phyloP scores from a whole-genome alignment of 2,888 invertebrate species.

The Leptopilina drosophilae region DNA sequence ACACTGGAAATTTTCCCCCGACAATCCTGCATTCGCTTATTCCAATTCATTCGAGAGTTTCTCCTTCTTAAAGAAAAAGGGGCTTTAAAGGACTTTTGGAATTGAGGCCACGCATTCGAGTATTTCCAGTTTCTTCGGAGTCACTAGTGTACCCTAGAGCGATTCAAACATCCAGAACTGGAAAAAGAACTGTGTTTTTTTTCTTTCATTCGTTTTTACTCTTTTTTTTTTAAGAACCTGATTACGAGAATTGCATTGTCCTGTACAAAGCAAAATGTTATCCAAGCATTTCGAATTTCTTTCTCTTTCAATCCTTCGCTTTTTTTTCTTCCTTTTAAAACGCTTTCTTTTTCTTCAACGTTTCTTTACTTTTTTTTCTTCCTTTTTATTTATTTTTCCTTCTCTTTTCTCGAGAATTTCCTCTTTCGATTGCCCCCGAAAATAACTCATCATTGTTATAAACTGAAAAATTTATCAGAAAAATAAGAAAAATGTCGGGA shows the following conservation, averaged over 20 bases:
- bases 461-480: too few relatives aligned
- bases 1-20: slow-evolving; percentile 9
- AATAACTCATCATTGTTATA: too few relatives aligned
- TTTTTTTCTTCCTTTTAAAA: background rate
- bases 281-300: background rate
- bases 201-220: too few relatives aligned
- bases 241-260: slow-evolving; percentile 36
- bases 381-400: too few relatives aligned
- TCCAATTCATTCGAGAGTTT: slow-evolving; percentile 24
- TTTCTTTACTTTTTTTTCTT: background rate
- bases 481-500: too few relatives aligned
- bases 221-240: background rate
- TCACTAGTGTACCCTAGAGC: slow-evolving; percentile 28
- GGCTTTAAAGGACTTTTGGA: slow-evolving; percentile 37
- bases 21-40: slow-evolving; percentile 24
- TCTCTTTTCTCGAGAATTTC: too few relatives aligned
- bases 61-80: slow-evolving; percentile 14
- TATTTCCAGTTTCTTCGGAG: background rate
- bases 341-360: background rate
- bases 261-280: slow-evolving; percentile 23
- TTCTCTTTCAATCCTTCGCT: background rate
- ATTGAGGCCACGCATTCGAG: slow-evolving; percentile 31
- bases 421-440: too few relatives aligned
- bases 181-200: background rate
- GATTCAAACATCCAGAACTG: slow-evolving; percentile 21